phyloP scores from a whole-genome alignment of 2,113 vertebrate genomes.

The Dolichallabes microphthalmus region DNA sequence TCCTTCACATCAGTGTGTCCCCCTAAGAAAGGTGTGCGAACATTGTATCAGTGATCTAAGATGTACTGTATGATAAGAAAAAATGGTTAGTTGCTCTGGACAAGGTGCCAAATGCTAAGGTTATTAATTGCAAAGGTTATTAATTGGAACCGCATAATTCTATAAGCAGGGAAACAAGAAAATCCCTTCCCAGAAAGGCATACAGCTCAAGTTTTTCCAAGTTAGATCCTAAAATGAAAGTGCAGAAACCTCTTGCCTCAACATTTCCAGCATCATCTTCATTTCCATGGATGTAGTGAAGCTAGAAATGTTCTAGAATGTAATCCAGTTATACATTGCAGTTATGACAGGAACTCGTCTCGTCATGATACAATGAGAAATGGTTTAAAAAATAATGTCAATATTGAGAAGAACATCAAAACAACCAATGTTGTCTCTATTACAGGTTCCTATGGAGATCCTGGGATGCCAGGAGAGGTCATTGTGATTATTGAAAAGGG shows the following conservation, averaged over 20 bases:
- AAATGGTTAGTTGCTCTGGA: too few relatives aligned
- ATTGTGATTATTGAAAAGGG: slow-evolving; percentile 55
- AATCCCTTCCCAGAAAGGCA: background rate
- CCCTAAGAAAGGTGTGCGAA: too few relatives aligned
- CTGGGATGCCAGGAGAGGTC: slow-evolving; percentile 54
- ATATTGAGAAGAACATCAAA: background rate
- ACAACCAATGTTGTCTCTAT: background rate
- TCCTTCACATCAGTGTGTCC: too few relatives aligned
- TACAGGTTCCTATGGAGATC: slow-evolving; percentile 58
- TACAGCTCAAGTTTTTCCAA: background rate
- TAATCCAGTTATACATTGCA: background rate
- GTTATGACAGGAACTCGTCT: background rate
- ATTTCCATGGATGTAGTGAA: background rate
- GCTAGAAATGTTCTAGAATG: background rate
- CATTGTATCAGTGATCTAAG: too few relatives aligned
- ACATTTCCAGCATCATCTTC: background rate
- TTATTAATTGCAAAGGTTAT: too few relatives aligned
- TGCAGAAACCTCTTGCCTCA: background rate
- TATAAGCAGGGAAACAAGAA: too few relatives aligned
- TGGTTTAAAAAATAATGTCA: background rate
- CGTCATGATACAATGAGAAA: background rate
- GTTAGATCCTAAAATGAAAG: background rate
- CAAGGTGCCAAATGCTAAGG: too few relatives aligned
- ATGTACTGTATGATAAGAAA: too few relatives aligned
- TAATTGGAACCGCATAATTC: too few relatives aligned